Conservation (phyloP, 2,113 vertebrate species). For the Psephotus haematonotus region DNA sequence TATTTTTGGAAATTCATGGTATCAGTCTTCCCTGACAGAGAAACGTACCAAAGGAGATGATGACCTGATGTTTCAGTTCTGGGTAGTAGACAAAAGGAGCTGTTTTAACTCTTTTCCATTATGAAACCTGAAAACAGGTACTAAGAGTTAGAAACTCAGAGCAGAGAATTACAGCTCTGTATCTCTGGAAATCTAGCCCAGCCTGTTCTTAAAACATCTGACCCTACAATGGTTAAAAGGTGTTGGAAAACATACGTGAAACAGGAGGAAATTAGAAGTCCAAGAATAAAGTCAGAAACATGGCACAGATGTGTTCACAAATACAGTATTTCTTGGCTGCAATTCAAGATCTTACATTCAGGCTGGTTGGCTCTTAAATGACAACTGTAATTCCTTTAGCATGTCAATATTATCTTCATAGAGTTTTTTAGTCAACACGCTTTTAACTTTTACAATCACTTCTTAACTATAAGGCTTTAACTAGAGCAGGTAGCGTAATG, state of each 20-base stretch:
- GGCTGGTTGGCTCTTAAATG: background rate
- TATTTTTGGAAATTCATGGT: background rate
- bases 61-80: background rate
- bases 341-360: background rate
- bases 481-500: background rate
- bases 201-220: background rate
- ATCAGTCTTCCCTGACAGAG: background rate
- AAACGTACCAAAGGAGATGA: background rate
- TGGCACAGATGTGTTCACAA: background rate
- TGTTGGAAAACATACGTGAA: background rate
- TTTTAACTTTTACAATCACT: background rate
- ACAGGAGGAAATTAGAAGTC: background rate
- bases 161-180: background rate
- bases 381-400: background rate
- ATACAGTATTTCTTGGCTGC: background rate
- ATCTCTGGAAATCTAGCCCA: background rate
- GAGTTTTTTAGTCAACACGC: background rate
- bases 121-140: background rate
- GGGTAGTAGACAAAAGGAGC: background rate
- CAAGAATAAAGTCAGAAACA: background rate
- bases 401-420: background rate
- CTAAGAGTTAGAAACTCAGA: background rate
- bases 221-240: background rate
- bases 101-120: background rate
- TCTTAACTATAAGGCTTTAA: background rate